Evolutionary conservation across 2,888 invertebrate species (phyloP).

Genomic region (Tetrapedia diversipes): DNA sequence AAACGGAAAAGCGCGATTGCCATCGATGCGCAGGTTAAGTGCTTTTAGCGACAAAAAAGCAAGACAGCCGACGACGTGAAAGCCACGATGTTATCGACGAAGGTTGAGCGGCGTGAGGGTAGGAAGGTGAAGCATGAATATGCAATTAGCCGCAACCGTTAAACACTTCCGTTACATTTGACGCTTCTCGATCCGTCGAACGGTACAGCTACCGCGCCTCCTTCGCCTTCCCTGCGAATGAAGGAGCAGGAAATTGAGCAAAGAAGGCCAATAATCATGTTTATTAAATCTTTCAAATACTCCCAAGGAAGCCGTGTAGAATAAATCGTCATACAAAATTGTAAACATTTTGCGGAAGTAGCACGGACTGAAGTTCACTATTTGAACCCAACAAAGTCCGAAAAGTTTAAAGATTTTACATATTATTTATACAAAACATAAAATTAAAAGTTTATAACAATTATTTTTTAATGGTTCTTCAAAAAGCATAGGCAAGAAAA

Average conservation of each 20-base stretch:
- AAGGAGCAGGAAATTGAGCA: background rate
- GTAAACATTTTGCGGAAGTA: too few relatives aligned
- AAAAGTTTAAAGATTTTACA: too few relatives aligned
- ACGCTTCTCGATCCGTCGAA: conserved; percentile 73
- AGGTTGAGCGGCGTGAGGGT: conserved; percentile 67
- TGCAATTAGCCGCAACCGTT: conserved; percentile 77
- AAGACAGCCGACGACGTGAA: conserved; percentile 61
- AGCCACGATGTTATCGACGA: conserved; percentile 72
- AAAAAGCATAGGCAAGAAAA: too few relatives aligned
- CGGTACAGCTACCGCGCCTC: conserved; percentile 42
- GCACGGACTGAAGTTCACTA: too few relatives aligned
- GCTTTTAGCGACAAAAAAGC: conserved; percentile 64
- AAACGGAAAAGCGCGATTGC: conserved; percentile 60
- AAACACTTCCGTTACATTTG: conserved; percentile 76
- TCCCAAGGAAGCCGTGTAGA: background rate
- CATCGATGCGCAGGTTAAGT: conserved; percentile 66
- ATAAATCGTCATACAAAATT: too few relatives aligned
- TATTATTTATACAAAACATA: too few relatives aligned
- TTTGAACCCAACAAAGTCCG: too few relatives aligned
- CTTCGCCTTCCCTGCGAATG: conserved; percentile 10
- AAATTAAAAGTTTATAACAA: too few relatives aligned
- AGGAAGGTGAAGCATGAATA: conserved; percentile 76
- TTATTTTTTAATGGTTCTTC: too few relatives aligned
- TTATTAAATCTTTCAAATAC: background rate
- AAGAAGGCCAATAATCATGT: background rate